Conservation (phyloP, 2,888 invertebrate genomes). For the Acronicta leporina region DNA sequence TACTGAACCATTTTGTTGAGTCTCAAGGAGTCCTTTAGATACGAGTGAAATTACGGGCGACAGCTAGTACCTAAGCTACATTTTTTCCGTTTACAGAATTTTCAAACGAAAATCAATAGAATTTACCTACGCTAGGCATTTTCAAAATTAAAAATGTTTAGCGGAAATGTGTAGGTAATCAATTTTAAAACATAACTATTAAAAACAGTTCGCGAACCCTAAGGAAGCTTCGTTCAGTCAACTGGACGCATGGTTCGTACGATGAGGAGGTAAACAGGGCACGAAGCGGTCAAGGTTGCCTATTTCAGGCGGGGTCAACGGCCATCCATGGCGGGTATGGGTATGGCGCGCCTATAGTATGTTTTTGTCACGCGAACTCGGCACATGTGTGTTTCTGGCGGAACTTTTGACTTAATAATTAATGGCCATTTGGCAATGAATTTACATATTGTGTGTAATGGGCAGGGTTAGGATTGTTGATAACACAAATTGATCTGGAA, state of each 20-base stretch:
- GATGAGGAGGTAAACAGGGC: constrained; percentile 62
- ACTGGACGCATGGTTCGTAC: constrained; percentile 6
- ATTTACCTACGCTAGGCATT: too few species aligned
- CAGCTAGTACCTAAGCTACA: too few species aligned
- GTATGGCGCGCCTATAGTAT: constrained; percentile 40
- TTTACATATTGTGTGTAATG: constrained; percentile 32
- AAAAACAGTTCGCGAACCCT: not conserved
- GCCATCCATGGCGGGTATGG: constrained; percentile 61
- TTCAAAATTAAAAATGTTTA: too few species aligned
- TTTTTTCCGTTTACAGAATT: too few species aligned
- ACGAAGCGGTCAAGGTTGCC: constrained; percentile 80
- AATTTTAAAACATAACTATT: not conserved
- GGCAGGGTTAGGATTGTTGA: constrained; percentile 1
- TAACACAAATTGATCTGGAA: constrained; percentile 7
- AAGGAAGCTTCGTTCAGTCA: constrained; percentile 5
- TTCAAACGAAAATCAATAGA: too few species aligned
- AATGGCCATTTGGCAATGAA: constrained; percentile 29
- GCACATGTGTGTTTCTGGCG: constrained; percentile 67
- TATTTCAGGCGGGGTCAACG: constrained; percentile 79
- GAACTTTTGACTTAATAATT: constrained; percentile 47
- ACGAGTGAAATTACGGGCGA: too few species aligned
- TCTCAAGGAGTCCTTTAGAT: too few species aligned
- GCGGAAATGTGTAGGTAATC: too few species aligned
- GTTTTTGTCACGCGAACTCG: constrained; percentile 74
- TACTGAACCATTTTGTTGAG: too few species aligned